phyloP scores from a whole-genome alignment of 2,888 invertebrate genomes.

The Melangyna quadrimaculata region DNA sequence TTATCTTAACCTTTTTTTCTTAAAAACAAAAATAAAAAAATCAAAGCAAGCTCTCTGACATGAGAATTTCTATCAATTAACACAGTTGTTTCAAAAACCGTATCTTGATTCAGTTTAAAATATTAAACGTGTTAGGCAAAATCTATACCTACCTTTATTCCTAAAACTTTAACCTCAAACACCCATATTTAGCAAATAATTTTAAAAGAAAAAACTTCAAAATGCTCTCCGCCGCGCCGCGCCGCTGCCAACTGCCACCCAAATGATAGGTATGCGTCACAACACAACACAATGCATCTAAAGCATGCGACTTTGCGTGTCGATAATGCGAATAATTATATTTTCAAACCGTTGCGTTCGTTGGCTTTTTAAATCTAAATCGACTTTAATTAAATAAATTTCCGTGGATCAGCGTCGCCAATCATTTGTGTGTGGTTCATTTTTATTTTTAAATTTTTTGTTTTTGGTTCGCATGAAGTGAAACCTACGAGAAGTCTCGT shows the following conservation, averaged over 20 bases:
- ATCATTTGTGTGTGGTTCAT: conserved; percentile 30
- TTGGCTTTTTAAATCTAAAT: conserved; percentile 53
- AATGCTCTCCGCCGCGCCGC: not conserved
- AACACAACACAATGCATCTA: conserved; percentile 25
- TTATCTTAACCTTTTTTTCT: too few relatives aligned
- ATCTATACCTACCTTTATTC: not conserved
- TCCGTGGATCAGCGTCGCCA: conserved; percentile 59
- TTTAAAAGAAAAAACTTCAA: not conserved
- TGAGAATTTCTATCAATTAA: not conserved
- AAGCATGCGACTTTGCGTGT: conserved; percentile 67
- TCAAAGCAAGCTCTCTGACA: too few relatives aligned
- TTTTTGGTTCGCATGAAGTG: not conserved
- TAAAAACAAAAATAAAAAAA: too few relatives aligned
- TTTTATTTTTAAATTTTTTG: not conserved
- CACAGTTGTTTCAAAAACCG: not conserved
- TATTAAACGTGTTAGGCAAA: not conserved
- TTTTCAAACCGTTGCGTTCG: conserved; percentile 29
- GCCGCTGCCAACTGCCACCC: not conserved
- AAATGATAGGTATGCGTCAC: conserved; percentile 7
- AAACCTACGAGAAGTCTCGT: conserved; percentile 22
- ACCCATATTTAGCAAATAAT: conserved; percentile 42
- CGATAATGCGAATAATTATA: conserved; percentile 70
- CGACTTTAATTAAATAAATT: conserved; percentile 69
- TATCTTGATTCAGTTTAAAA: not conserved
- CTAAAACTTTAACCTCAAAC: conserved; percentile 12